Evolutionary conservation across 2,113 vertebrate species (phyloP).

Genomic region (Bettongia penicillata): DNA sequence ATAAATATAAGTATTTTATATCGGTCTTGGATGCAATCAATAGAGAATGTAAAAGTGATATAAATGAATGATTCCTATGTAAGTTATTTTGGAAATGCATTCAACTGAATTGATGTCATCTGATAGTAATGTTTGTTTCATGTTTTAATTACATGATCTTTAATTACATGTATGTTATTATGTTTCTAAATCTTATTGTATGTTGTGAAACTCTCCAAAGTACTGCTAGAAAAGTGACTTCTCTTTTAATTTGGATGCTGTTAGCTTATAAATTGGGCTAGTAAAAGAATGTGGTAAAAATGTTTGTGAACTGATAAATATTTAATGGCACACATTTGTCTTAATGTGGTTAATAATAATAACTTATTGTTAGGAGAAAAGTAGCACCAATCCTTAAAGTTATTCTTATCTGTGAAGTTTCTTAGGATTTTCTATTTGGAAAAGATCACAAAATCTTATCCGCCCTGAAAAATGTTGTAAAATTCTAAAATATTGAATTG

Average conservation of each 20-base stretch:
- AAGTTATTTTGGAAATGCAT: neutral
- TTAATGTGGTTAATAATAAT: neutral
- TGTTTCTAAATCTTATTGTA: neutral
- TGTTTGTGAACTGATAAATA: neutral
- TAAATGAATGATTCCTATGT: neutral
- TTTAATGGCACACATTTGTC: neutral
- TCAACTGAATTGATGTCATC: neutral
- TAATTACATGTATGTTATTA: neutral
- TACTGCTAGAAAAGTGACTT: neutral
- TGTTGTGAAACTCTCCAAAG: neutral
- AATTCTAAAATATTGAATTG: neutral
- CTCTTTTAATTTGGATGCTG: neutral
- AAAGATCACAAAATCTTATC: neutral
- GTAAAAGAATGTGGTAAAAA: neutral
- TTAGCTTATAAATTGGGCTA: neutral
- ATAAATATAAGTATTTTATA: neutral
- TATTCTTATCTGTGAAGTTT: neutral
- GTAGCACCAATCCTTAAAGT: neutral
- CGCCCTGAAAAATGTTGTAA: neutral
- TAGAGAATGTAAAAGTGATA: neutral
- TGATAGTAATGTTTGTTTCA: neutral
- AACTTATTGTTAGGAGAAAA: neutral
- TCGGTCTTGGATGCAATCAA: neutral
- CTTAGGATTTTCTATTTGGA: neutral
- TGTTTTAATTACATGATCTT: neutral